Evolutionary conservation across 1,140 invertebrate species (phyloP), one percentile per base, ranked within the genome.

Genomic region (Agrilus planipennis): DNA sequence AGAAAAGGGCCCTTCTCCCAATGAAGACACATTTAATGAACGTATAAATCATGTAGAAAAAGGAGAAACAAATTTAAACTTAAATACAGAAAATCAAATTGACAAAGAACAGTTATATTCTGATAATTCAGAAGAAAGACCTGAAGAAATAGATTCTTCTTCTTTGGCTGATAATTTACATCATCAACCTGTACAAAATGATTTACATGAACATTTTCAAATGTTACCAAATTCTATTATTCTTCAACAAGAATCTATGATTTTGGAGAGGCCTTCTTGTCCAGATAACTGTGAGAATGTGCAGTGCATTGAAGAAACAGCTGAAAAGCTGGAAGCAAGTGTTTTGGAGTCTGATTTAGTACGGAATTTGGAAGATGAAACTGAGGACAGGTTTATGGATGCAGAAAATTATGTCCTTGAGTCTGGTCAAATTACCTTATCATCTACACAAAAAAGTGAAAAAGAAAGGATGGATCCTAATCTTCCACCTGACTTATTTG

Each of bases 371-470:
- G 59, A 61, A 22, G 60, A 62, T 44, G 52, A 52, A 5, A 61
- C 60, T 36, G 61, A 64, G 43, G 55, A 63, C 41, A 46, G 62
- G 12, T 63, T 65, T 49, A 58, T 61, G 12, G 63, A 65, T 54
- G 62, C 62, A 6, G 63, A 66, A 44, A 64, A 60, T 49, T 64
- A 64, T 49, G 57, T 64, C 3, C 41, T 65, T 28, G 64, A 67
- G 50, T 64, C 63, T 15, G 62, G 62, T 4, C 57, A 62, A 49
- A 61, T 64, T 17, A 44, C 53, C 10, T 41, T 60, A 4, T 28
- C 49, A 9, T 27, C 12, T 37, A 47, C 7, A 42, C 21, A 11
- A 34, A 48, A 52, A 42, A 36, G 27, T 20, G 52, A 55, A 41
- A 50, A 55, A 10, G 51, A 54, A 34, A 44, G 32, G 12, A 48